A percentile compares a stretch with the other conserved stretches of the same genome.
phyloP scores from a whole-genome alignment of 2,113 vertebrate species.

The Dinomys branickii region DNA sequence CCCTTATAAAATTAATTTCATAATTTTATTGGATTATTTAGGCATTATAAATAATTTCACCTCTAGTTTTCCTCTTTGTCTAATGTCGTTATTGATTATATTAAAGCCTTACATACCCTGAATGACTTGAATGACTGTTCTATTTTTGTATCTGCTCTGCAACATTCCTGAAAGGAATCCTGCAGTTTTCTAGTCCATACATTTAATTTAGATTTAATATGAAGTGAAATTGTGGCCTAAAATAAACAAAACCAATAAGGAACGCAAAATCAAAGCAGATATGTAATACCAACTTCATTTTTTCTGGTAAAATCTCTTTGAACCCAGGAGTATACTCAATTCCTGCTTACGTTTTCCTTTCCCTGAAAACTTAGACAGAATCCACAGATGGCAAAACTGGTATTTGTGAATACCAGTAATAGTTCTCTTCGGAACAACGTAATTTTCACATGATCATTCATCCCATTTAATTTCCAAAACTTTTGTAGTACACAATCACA shows the following conservation, averaged over 20 bases:
- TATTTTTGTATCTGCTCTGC: background rate
- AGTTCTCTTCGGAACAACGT: background rate
- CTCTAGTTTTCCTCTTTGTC: background rate
- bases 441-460: background rate
- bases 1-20: background rate
- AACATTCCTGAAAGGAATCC: background rate
- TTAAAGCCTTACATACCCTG: background rate
- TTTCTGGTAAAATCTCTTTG: background rate
- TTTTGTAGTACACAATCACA: background rate
- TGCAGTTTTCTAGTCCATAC: background rate
- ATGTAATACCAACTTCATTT: background rate
- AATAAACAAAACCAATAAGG: background rate
- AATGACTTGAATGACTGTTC: background rate
- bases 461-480: background rate
- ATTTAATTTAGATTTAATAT: background rate
- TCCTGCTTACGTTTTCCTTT: background rate
- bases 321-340: background rate
- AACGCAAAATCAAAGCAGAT: background rate
- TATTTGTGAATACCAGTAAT: background rate
- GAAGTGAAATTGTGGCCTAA: background rate
- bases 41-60: background rate
- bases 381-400: background rate
- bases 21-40: background rate
- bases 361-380: background rate
- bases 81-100: background rate